phyloP scores from a whole-genome alignment of 2,113 vertebrate genomes.

The Mormyrus iriodes region DNA sequence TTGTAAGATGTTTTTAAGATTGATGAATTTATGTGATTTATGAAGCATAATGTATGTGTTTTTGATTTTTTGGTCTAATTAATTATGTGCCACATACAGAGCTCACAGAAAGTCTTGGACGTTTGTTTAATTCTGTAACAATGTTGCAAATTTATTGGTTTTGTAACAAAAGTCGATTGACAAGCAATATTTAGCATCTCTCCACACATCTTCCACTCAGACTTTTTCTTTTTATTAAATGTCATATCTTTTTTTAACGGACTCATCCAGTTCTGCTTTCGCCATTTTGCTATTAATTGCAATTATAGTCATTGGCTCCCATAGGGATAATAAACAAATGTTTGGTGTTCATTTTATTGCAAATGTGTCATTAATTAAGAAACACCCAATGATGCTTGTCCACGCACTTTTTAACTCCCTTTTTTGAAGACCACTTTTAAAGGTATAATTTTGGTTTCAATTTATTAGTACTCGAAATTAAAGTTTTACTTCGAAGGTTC shows the following conservation, averaged over 20 bases:
- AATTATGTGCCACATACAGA: neutral
- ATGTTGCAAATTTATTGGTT: too few species aligned
- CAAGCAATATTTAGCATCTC: too few species aligned
- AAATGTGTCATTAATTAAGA: neutral
- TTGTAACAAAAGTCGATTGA: too few species aligned
- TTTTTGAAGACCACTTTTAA: neutral
- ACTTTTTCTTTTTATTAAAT: too few species aligned
- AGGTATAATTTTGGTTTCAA: neutral
- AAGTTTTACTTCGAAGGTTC: neutral
- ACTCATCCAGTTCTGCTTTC: neutral
- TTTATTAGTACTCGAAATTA: neutral
- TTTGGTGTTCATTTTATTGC: neutral
- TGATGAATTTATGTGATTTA: too few species aligned
- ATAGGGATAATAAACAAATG: neutral
- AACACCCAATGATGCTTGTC: neutral
- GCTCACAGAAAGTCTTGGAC: too few species aligned
- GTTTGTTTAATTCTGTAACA: too few species aligned
- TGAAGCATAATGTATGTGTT: too few species aligned
- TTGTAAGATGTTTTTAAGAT: too few species aligned
- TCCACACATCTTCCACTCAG: too few species aligned
- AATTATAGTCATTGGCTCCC: neutral
- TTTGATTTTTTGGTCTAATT: neutral
- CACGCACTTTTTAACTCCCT: neutral
- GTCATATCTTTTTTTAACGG: too few species aligned
- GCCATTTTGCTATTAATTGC: neutral